Percentiles rank a stretch among this genome's conserved stretches.
These are phyloP conservation scores for Thereva nobilitata DNA, from an alignment of 2,888 invertebrate genomes.

Conservation along the genomic window DNA sequence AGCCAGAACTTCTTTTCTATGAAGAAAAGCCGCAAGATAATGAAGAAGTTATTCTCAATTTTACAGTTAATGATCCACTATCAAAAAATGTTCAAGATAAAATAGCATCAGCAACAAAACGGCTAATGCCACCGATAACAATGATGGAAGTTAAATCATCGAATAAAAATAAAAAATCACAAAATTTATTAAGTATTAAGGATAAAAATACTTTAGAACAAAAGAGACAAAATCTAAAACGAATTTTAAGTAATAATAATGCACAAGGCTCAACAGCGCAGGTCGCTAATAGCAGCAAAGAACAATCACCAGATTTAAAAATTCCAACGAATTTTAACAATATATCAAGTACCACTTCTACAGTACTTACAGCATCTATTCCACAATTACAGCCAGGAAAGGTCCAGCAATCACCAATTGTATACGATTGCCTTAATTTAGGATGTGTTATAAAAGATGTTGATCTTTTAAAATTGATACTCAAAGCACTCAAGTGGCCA, in stretches of 20 bases:
- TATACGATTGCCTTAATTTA: constrained; percentile 50
- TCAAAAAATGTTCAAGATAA: constrained; percentile 47
- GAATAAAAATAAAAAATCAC: constrained; percentile 33
- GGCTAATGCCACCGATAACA: constrained; percentile 31
- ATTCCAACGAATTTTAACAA: not conserved
- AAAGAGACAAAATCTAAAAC: constrained; percentile 52
- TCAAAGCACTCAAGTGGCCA: constrained; percentile 57
- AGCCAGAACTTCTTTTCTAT: constrained; percentile 1
- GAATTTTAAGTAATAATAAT: constrained; percentile 48
- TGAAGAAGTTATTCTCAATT: constrained; percentile 44
- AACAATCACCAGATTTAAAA: not conserved
- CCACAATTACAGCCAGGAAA: constrained; percentile 39
- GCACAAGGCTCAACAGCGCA: constrained; percentile 1
- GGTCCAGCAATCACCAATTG: constrained; percentile 1
- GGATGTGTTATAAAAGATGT: constrained; percentile 56
- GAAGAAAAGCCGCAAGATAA: not conserved
- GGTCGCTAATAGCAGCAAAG: not conserved
- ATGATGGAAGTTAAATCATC: constrained; percentile 36
- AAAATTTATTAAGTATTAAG: constrained; percentile 43
- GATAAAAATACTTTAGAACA: constrained; percentile 43
- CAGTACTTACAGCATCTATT: constrained; percentile 19
- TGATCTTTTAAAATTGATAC: constrained; percentile 55
- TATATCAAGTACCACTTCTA: not conserved
- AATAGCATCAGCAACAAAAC: constrained; percentile 45
- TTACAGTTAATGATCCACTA: constrained; percentile 47